Evolutionary conservation across 2,113 vertebrate genomes (phyloP).

Genomic region (Lagenorhynchus albirostris): DNA sequence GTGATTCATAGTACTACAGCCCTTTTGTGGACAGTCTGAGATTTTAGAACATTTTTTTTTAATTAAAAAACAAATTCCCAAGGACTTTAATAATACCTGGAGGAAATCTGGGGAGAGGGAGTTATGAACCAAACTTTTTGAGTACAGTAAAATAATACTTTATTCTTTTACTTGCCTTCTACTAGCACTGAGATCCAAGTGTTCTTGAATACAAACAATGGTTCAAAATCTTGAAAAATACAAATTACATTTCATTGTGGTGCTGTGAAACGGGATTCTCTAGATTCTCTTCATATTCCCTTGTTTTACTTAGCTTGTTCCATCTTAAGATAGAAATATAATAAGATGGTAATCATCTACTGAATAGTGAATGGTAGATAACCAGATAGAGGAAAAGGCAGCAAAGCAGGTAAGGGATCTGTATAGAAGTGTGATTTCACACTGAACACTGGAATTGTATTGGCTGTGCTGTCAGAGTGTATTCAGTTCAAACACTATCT

Average conservation of each 20-base stretch:
- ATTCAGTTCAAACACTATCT: slow-evolving; percentile 45
- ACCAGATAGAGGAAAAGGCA: not conserved
- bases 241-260: not conserved
- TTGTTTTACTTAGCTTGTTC: slow-evolving; percentile 5
- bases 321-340: slow-evolving; percentile 25
- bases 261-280: not conserved
- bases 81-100: not conserved
- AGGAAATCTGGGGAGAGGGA: not conserved
- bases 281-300: not conserved
- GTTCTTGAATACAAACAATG: not conserved
- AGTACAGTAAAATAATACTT: not conserved
- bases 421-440: not conserved
- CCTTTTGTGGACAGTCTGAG: not conserved
- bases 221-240: slow-evolving; percentile 17
- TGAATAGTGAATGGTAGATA: slow-evolving; percentile 1
- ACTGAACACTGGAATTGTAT: not conserved
- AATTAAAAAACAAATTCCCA: not conserved
- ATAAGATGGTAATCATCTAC: slow-evolving; percentile 53
- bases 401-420: slow-evolving; percentile 1
- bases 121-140: not conserved
- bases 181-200: not conserved
- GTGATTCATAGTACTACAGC: not conserved
- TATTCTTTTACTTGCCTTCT: not conserved
- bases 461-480: slow-evolving; percentile 52
- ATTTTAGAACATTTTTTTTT: not conserved